Evolutionary conservation across 2,888 invertebrate species (phyloP).

Genomic region (Allolobophora icterica): DNA sequence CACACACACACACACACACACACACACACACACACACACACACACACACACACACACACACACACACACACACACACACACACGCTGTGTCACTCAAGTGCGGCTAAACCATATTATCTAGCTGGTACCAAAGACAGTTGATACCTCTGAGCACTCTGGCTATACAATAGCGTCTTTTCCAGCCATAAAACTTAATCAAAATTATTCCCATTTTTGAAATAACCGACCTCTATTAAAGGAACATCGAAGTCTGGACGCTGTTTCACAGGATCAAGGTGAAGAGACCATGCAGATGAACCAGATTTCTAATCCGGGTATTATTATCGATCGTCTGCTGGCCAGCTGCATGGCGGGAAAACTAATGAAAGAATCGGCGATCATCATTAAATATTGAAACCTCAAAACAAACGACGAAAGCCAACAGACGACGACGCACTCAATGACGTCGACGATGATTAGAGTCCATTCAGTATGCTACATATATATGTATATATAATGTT

Average conservation of each 20-base stretch:
- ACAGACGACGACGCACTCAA: background rate
- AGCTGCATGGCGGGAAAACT: background rate
- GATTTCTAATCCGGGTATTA: background rate
- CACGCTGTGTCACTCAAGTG: too few relatives aligned
- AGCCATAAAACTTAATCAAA: background rate
- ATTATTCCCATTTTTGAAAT: background rate
- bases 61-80: too few relatives aligned
- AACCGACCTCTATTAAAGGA: background rate
- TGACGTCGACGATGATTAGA: background rate
- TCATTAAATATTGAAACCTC: background rate
- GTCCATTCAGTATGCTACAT: background rate
- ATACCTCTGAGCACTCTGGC: too few relatives aligned
- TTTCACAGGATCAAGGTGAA: background rate
- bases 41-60: too few relatives aligned
- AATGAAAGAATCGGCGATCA: constrained; percentile 13
- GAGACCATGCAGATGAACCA: background rate
- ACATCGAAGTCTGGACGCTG: background rate
- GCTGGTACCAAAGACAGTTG: too few relatives aligned
- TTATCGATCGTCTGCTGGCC: background rate
- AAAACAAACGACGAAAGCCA: background rate
- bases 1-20: too few relatives aligned
- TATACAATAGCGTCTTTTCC: too few relatives aligned
- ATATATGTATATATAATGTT: background rate
- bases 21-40: too few relatives aligned
- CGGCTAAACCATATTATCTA: too few relatives aligned